Evolutionary conservation across 2,797 vertebrate species (phyloP), one percentile per base, ranked within the genome.

Genomic region (Phataginus tetradactyla): DNA sequence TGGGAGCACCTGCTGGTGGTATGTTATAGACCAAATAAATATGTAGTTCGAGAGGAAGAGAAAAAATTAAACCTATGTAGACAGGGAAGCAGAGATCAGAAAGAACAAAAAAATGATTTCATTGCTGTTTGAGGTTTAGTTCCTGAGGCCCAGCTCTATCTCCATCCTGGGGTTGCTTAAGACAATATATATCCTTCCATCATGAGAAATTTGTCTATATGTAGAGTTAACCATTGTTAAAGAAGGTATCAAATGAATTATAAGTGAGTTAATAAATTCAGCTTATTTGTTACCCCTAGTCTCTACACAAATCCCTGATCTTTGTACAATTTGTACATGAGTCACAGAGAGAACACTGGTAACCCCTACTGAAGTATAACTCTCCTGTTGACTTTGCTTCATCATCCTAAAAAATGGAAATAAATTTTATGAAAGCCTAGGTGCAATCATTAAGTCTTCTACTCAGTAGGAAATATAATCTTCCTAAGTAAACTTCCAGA

Each of bases 381-480:
- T 74, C 32, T 39, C 37, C 23, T 78, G 45, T 45, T 39, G 71
- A 37, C 27, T 66, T 11, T 68, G 42, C 1, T n/a, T 72, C 9
- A 77, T 11, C 39, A 53, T 64, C 39, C 49, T 79, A 17, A 87
- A 86, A 68, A 39, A 49, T 71, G 42, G 77, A 78, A 18, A 90
- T 86, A 96, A 93, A 85, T 93, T 59, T 83, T 14, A 57, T 51
- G 81, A 91, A 90, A 13, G n/a, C 23, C 55, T 84, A 87, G 84
- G 79, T 21, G 57, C 7, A n/a, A 71, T 7, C 49, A 75, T 17
- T 21, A 91, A 95, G 18, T 90, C 45, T 42, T 95, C 86, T 64
- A 71, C 23, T 75, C n/a, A 55, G 64, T 21, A 71, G 42, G 84
- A 91, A 84, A 89, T 57, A 39, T 14, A 42, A 86, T 74, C 63